Base-by-base conservation (phyloP, 2,797 vertebrate species). In the Lacerta viridis region DNA sequence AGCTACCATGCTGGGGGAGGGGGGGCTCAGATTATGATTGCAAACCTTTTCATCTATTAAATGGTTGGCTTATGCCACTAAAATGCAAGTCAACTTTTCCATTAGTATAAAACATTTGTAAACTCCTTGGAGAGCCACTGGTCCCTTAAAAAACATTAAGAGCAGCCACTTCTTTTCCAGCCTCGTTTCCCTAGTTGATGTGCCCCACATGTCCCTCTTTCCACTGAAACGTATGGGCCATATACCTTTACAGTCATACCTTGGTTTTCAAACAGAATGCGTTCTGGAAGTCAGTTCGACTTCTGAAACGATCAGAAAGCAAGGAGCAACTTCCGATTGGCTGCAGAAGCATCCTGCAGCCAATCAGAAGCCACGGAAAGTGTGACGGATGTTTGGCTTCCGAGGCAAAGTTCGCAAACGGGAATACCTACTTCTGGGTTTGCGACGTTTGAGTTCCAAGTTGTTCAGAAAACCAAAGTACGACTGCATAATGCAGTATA, bases 141-240 rank as follows among this genome's bases (percentile, higher is more conserved):
- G 29, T 39, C 71, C 33, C 61, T 80, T 66, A 27, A 39, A 80
- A 68, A 87, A 43, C 76, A 85, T 27, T 1, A 80, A 93, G 15
- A 41, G 71, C 2, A 83, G 55, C 74, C 72, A 76, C 2, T 68
- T 83, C 41, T 83, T 13, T 81, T 90, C 76, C 18, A 84, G 64
- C 15, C 81, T 86, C 85, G 59, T 50, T 82, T 86, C 86, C 79
- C 77, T 87, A 87, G 61, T 11, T 84, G 5, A 80, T 84, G 39
- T 36, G 74, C 6, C 64, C 39, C 25, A 25, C 13, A 77, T 77
- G 9, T 7, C 80, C 25, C 59, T 43, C 6, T 69, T 55, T 69
- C n/a, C 36, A 69, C 3, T 71, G 75, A 84, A 84, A 71, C 79
- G 29, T 8, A 75, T 7, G 20, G n/a, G 10, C 41, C 69, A 75